These are phyloP conservation scores for Leptopilina clavipes DNA, from an alignment of 1,140 invertebrate species.

Conservation along the genomic window DNA sequence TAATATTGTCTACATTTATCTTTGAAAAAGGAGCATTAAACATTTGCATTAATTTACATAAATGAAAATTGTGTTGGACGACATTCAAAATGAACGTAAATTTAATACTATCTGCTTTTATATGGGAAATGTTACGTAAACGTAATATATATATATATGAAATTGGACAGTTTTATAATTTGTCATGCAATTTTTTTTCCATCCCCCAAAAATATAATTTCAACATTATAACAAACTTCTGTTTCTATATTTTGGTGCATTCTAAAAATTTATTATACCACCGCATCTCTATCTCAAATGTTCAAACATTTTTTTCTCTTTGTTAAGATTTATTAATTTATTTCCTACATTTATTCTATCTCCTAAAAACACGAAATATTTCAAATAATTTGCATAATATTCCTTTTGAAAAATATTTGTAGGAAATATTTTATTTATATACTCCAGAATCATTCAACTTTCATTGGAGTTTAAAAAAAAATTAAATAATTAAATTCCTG, in stretches of 20 bases:
- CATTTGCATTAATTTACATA: constrained; percentile 17
- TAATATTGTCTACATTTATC: constrained; percentile 12
- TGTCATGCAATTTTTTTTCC: neutral
- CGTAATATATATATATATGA: neutral
- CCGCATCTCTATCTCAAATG: too few relatives aligned
- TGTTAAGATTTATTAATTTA: too few relatives aligned
- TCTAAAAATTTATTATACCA: neutral
- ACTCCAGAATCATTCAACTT: too few relatives aligned
- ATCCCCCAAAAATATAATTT: neutral
- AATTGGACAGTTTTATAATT: neutral
- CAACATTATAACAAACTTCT: neutral
- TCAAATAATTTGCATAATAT: too few relatives aligned
- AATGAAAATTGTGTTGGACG: neutral
- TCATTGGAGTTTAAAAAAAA: too few relatives aligned
- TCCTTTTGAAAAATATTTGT: too few relatives aligned
- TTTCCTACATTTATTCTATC: too few relatives aligned
- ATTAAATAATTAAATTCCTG: too few relatives aligned
- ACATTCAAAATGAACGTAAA: neutral
- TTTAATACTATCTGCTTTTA: neutral
- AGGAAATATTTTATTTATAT: too few relatives aligned
- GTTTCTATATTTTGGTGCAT: neutral
- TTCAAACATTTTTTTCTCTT: too few relatives aligned
- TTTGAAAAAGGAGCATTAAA: constrained; percentile 1
- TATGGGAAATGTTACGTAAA: neutral
- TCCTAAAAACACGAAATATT: too few relatives aligned